Conservation (phyloP, 2,797 vertebrate species). For the Argentina silus region DNA sequence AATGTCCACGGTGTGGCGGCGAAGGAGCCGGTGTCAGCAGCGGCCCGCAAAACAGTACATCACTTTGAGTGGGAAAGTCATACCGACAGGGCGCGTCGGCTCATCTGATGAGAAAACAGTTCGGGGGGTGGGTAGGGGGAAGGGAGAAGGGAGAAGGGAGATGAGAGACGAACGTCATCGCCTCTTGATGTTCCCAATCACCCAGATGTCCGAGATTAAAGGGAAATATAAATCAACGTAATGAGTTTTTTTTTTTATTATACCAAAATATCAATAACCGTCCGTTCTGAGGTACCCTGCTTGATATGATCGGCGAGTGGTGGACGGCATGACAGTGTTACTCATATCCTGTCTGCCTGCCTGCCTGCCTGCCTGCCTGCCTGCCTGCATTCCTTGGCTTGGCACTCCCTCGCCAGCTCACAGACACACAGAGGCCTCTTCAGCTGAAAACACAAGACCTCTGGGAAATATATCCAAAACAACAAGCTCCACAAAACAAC, state of each 20-base stretch:
- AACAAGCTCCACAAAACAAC: conserved; percentile 35
- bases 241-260: conserved; percentile 9
- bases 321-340: conserved; percentile 10
- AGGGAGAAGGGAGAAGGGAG: conserved; percentile 7
- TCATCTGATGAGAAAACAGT: conserved; percentile 62
- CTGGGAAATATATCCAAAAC: conserved; percentile 15
- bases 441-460: conserved; percentile 8
- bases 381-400: not conserved
- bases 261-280: conserved; percentile 30
- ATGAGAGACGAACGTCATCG: not conserved
- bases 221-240: conserved; percentile 33
- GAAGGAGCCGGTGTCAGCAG: conserved; percentile 62
- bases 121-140: conserved; percentile 8
- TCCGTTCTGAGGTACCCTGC: conserved; percentile 1
- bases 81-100: conserved; percentile 48
- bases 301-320: conserved; percentile 36
- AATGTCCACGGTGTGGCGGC: conserved; percentile 56
- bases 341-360: conserved; percentile 29
- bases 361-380: not conserved
- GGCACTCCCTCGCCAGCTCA: not conserved
- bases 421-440: conserved; percentile 7
- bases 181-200: conserved; percentile 31
- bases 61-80: conserved; percentile 57
- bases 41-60: conserved; percentile 56
- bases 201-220: conserved; percentile 34